Base-by-base conservation (phyloP, 2,113 vertebrate genomes). In the Pica pica region DNA sequence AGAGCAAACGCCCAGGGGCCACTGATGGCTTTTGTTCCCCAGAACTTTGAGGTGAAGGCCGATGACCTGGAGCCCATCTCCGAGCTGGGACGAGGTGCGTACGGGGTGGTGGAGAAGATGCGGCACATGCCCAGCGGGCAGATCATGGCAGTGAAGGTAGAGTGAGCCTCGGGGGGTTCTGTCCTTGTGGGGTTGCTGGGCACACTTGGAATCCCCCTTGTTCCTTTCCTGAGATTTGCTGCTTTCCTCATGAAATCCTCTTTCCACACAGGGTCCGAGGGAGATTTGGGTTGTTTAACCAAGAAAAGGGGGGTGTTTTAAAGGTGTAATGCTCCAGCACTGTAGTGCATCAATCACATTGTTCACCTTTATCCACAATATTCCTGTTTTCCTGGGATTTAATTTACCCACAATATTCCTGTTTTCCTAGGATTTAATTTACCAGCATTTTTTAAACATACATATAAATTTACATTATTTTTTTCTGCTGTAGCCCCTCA, bases 131-230 rank as follows among this genome's bases (percentile, higher is more conserved):
- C 99, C 92, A 99, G 99, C 37, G 99, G 97, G 47, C 98, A 99
- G 95, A 99, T 99, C 97, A 99, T 99, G 99, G 99, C 99, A 16
- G 99, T 99, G 82, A 99, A 99, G 99, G 99, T 99, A 98, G 57
- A 87, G 93, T 87, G 73, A 84, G 5, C 28, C 56, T 93, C 44
- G 37, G 73, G 42, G 20, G 28, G 20, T 37, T 50, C 59, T 78
- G 10, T 61, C 35, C 82, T 50, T 50, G 1, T 37, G 6, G 16
- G 42, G 41, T 11, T 52, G 7, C 41, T 14, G 31, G 87, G 76
- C 33, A 17, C 37, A 0, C 33, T 4, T 22, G 83, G 50, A 6
- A 21, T 31, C 57, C 49, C 4, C 1, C 60, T 31, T 7, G 3
- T 83, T 61, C 75, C 42, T 70, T 41, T 1, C 7, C 76, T 44